Evolutionary conservation across 2,797 vertebrate species (phyloP), one percentile per base, ranked within the genome.

Genomic region (Pseudomugil tenellus): DNA sequence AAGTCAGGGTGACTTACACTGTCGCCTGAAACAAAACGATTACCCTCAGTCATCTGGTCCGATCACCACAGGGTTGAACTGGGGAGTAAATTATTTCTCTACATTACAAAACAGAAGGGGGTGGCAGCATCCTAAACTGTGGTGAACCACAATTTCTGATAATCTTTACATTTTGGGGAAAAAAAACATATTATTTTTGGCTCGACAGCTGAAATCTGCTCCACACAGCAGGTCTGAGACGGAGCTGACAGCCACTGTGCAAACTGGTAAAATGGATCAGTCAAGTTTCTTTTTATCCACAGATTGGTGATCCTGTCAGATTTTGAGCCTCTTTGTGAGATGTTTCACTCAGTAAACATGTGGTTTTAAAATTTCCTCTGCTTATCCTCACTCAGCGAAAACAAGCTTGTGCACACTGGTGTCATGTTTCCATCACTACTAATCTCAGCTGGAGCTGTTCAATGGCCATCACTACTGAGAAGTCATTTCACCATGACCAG

Each of bases 281-380:
- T 63, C 68, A 58, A 54, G 67, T 21, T 8, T 52, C 19, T 61
- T 54, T 61, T 54, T 61, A 61, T 60, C 41, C 21, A 17, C n/a
- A 4, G n/a, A 19, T 6, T 17, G 13, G 16, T 23, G 59, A 32
- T 56, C 31, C 19, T 63, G n/a, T 37, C 31, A 41, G 29, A 31
- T 29, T 70, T 49, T 9, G 34, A 46, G 29, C 14, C 23, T 69
- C 34, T 13, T 6, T 70, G 14, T 11, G 41, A 63, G 26, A 49
- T 51, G 12, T n/a, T 62, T 51, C 19, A 2, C 41, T 39, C 13
- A 25, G 19, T 37, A 49, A 37, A 63, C 26, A 32, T 61, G n/a
- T n/a, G 41, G 34, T 21, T 63, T 48, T 23, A 63, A 48, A 46
- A 21, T 21, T 49, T 49, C 31, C 35, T 35, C 26, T 34, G 19